Evolutionary conservation across 2,113 vertebrate genomes (phyloP).

Genomic region (Colistium nudipinnis): DNA sequence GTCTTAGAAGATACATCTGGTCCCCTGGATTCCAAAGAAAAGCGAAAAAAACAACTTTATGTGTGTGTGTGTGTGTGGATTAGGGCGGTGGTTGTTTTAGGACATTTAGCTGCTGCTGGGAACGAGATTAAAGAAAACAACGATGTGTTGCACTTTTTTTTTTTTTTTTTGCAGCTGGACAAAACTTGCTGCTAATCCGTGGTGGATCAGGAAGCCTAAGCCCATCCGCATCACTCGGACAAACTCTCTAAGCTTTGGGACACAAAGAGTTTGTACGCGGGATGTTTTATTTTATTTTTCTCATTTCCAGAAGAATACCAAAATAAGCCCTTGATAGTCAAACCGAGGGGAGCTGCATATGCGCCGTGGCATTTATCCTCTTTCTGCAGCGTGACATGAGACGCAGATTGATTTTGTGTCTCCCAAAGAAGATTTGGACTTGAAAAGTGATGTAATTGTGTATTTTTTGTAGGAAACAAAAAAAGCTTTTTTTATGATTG

Average conservation of each 20-base stretch:
- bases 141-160: conserved; percentile 64
- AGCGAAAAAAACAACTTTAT: conserved; percentile 67
- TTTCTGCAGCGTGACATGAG: conserved; percentile 42
- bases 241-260: conserved; percentile 57
- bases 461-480: conserved; percentile 22
- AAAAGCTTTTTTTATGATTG: conserved; percentile 38
- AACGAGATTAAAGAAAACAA: conserved; percentile 71
- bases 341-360: conserved; percentile 57
- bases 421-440: conserved; percentile 66
- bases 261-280: conserved; percentile 29
- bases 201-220: conserved; percentile 60
- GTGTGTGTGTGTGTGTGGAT: conserved; percentile 46
- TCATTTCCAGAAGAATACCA: conserved; percentile 39
- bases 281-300: conserved; percentile 25
- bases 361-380: conserved; percentile 54
- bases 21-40: conserved; percentile 64
- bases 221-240: conserved; percentile 46
- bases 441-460: conserved; percentile 45
- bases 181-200: conserved; percentile 69
- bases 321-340: conserved; percentile 66
- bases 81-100: conserved; percentile 58
- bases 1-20: conserved; percentile 70
- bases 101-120: conserved; percentile 60
- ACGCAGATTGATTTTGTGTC: conserved; percentile 59
- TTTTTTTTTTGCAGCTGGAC: conserved; percentile 55